A percentile compares a stretch with the other conserved stretches of the same genome.
phyloP scores from a whole-genome alignment of 2,113 vertebrate genomes.

The Entomyzon cyanotis region DNA sequence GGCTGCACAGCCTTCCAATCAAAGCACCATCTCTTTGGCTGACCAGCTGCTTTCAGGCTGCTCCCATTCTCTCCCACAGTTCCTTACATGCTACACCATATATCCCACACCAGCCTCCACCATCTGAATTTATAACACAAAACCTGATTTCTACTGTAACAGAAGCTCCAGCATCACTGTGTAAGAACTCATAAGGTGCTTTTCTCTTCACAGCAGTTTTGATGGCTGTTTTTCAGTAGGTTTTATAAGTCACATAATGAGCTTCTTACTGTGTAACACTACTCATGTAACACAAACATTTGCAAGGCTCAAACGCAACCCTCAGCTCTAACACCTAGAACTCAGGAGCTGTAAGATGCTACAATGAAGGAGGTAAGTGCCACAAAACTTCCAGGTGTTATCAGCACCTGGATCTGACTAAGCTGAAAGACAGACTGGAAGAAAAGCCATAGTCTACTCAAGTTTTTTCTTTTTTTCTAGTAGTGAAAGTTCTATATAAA shows the following conservation, averaged over 20 bases:
- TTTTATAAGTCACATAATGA: not conserved
- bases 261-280: not conserved
- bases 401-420: not conserved
- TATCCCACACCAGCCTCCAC: not conserved
- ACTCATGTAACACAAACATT: not conserved
- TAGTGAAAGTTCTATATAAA: not conserved
- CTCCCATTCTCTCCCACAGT: not conserved
- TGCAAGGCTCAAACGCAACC: not conserved
- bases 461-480: fast-evolving
- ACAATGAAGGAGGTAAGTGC: not conserved
- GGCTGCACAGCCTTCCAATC: not conserved
- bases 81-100: not conserved
- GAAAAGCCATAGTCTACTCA: not conserved
- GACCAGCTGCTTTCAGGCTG: not conserved
- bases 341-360: not conserved
- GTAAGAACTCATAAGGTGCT: not conserved
- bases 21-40: not conserved
- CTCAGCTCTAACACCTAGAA: not conserved
- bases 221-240: not conserved
- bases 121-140: not conserved
- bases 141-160: not conserved
- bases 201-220: not conserved
- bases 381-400: not conserved
- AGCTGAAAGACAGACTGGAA: not conserved
- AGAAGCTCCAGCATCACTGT: not conserved